phyloP scores from a whole-genome alignment of 2,113 vertebrate genomes.

The Saccopteryx leptura region DNA sequence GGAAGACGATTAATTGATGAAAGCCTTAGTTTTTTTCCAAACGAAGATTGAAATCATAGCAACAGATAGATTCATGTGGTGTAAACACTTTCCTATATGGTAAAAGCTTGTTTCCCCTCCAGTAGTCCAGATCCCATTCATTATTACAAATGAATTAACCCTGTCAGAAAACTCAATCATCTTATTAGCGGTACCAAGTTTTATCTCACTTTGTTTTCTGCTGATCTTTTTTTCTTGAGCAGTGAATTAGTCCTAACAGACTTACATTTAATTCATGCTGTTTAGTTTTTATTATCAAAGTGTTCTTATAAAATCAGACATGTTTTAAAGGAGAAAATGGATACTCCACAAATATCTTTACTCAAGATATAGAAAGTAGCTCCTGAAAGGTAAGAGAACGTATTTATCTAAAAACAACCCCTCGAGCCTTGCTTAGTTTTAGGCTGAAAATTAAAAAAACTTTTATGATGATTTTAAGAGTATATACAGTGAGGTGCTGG shows the following conservation, averaged over 20 bases:
- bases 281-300: conserved; percentile 5
- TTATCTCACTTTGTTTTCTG: conserved; percentile 69
- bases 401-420: neutral
- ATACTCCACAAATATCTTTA: neutral
- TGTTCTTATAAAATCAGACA: neutral
- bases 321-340: conserved; percentile 37
- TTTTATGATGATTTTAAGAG: neutral
- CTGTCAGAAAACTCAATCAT: conserved; percentile 63
- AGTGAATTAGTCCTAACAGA: conserved; percentile 62
- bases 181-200: conserved; percentile 59
- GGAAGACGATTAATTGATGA: conserved; percentile 70
- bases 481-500: neutral
- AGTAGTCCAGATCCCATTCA: conserved; percentile 6
- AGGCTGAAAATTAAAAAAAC: neutral
- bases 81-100: conserved; percentile 62
- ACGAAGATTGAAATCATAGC: conserved; percentile 54
- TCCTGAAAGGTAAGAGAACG: neutral
- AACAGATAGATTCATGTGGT: conserved; percentile 37
- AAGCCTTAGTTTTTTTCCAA: conserved; percentile 21
- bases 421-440: neutral
- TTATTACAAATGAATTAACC: conserved; percentile 73
- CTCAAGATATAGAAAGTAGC: neutral
- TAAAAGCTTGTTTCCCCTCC: conserved; percentile 22
- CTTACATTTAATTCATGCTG: neutral
- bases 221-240: conserved; percentile 65